Evolutionary conservation across 2,113 vertebrate genomes (phyloP).

Genomic region (Pelecanus crispus): DNA sequence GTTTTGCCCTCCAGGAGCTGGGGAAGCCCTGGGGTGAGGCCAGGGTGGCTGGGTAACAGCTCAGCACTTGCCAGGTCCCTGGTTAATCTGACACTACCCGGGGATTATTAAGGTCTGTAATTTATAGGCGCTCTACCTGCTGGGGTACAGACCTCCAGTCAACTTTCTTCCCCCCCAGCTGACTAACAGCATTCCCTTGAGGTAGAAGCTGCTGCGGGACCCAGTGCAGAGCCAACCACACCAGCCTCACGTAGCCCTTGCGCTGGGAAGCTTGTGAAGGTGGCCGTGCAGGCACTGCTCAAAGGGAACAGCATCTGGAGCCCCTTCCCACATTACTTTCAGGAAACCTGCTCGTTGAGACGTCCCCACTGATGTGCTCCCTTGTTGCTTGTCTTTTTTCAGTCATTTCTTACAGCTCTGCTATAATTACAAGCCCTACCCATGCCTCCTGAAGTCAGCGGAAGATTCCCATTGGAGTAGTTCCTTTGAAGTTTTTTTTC

Average conservation of each 20-base stretch:
- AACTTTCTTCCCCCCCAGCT: background rate
- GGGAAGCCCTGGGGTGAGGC: background rate
- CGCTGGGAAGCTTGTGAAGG: background rate
- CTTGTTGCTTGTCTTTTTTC: background rate
- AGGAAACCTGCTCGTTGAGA: background rate
- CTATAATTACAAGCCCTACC: background rate
- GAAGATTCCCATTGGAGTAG: background rate
- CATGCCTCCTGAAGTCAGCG: background rate
- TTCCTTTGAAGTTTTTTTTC: background rate
- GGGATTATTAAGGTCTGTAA: background rate
- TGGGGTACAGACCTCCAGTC: background rate
- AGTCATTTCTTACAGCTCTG: background rate
- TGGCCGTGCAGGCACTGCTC: background rate
- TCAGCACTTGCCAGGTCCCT: background rate
- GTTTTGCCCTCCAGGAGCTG: background rate
- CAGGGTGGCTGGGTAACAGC: background rate
- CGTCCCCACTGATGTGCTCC: background rate
- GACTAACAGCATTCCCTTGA: background rate
- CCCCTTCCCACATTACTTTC: background rate
- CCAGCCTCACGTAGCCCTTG: fast-evolving
- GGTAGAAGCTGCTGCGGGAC: background rate
- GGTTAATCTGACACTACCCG: background rate
- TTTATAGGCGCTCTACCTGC: background rate
- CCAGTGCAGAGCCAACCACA: background rate
- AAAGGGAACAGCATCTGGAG: background rate